Evolutionary conservation across 1,140 invertebrate genomes (phyloP).

Genomic region (Gonatopus flavifemur): DNA sequence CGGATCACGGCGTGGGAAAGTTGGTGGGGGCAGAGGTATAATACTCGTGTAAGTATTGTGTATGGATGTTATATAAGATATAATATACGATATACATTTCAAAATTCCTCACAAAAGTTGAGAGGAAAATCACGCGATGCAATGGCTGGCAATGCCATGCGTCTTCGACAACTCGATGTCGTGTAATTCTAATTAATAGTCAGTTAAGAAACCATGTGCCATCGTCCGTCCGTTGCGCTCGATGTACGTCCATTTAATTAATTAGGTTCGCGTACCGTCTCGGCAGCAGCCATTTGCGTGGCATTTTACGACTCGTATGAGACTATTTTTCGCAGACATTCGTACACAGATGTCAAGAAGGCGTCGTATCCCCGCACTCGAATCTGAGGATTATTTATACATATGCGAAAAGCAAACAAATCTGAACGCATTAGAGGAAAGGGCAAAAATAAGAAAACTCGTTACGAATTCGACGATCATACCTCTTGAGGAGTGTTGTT

Average conservation of each 20-base stretch:
- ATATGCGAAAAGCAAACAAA: too few species aligned
- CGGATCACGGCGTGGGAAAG: conserved; percentile 41
- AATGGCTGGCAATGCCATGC: background rate
- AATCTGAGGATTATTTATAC: too few species aligned
- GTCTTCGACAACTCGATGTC: conserved; percentile 6
- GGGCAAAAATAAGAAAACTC: conserved; percentile 27
- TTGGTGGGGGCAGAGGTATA: conserved; percentile 42
- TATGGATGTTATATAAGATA: too few species aligned
- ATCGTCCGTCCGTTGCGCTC: conserved; percentile 25
- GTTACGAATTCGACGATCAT: conserved; percentile 25
- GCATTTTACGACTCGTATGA: conserved; percentile 14
- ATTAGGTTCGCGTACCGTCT: conserved; percentile 31
- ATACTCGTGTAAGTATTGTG: too few species aligned
- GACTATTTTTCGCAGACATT: conserved; percentile 28
- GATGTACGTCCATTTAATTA: conserved; percentile 40
- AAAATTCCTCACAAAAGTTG: background rate
- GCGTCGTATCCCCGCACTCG: conserved; percentile 28
- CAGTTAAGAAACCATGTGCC: conserved; percentile 23
- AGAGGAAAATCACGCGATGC: background rate
- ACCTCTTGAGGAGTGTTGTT: conserved; percentile 13
- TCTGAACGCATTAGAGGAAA: too few species aligned
- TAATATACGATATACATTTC: background rate
- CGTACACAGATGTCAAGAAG: conserved; percentile 29
- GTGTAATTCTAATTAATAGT: conserved; percentile 45
- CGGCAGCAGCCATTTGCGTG: background rate